phyloP scores from a whole-genome alignment of 2,888 invertebrate species.

The Tinea semifulvella region DNA sequence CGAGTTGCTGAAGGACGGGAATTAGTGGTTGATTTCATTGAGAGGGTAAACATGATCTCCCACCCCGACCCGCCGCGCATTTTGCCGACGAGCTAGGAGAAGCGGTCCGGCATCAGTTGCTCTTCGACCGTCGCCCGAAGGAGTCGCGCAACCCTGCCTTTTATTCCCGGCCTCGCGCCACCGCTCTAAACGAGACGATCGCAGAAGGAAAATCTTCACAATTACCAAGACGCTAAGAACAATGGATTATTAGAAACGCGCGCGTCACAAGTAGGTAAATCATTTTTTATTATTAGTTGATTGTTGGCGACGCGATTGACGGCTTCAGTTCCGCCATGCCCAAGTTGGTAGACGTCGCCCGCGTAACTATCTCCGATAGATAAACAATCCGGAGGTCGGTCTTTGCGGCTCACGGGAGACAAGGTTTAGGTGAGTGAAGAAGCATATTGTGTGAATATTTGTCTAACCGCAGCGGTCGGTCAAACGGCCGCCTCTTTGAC shows the following conservation, averaged over 20 bases:
- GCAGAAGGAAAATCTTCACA: constrained; percentile 21
- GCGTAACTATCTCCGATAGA: not conserved
- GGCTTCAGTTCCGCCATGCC: constrained; percentile 1
- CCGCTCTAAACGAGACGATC: not conserved
- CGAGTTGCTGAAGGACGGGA: constrained; percentile 19
- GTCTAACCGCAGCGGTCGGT: not conserved
- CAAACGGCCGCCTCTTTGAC: constrained; percentile 13
- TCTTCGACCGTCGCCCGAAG: not conserved
- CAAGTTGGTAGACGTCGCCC: not conserved
- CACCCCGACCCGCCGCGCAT: constrained; percentile 8
- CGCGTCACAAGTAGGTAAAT: constrained; percentile 44
- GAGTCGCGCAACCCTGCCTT: constrained; percentile 2
- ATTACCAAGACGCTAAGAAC: constrained; percentile 32
- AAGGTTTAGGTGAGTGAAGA: constrained; percentile 16
- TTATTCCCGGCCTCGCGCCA: constrained; percentile 28
- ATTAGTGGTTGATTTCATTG: constrained; percentile 30
- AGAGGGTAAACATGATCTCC: constrained; percentile 20
- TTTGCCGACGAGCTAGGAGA: constrained; percentile 1
- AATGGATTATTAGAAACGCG: constrained; percentile 32
- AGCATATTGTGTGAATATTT: constrained; percentile 14
- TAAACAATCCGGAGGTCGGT: constrained; percentile 2
- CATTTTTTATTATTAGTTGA: constrained; percentile 21
- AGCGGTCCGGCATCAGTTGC: constrained; percentile 2
- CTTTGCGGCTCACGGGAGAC: not conserved
- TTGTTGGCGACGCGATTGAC: constrained; percentile 5